A percentile compares a stretch with the other conserved stretches of the same genome.
phyloP scores from a whole-genome alignment of 92 coral and sea anemone species.

The Palythoa heliodiscus region DNA sequence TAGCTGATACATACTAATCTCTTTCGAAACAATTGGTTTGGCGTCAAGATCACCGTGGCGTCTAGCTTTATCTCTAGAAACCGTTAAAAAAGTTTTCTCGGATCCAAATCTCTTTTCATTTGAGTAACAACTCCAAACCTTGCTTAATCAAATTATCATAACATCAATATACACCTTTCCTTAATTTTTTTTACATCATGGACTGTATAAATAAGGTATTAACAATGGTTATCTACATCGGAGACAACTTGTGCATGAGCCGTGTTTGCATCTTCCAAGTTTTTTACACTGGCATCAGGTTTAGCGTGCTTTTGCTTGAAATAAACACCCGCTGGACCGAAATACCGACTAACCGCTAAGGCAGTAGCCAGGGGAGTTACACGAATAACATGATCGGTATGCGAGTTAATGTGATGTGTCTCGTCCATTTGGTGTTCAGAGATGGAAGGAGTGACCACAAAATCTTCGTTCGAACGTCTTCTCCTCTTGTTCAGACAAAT shows the following conservation, averaged over 20 bases:
- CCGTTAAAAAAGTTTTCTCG: too few species aligned
- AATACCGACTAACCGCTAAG: conserved; percentile 12
- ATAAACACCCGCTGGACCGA: conserved; percentile 29
- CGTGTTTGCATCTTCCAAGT: background rate
- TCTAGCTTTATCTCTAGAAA: too few species aligned
- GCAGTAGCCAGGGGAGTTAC: conserved; percentile 33
- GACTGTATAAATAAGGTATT: background rate
- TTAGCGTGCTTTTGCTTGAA: conserved; percentile 10
- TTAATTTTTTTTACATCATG: background rate
- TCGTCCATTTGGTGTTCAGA: conserved; percentile 13
- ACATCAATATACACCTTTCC: too few species aligned
- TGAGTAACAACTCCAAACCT: too few species aligned
- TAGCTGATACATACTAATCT: too few species aligned
- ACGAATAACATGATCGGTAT: conserved; percentile 16
- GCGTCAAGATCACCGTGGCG: too few species aligned
- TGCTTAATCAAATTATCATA: too few species aligned
- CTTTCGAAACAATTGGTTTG: too few species aligned
- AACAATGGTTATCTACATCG: background rate
- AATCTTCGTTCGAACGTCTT: conserved; percentile 12
- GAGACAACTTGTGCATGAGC: background rate
- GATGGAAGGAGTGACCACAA: background rate
- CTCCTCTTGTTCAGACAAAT: conserved; percentile 30
- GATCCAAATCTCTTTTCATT: too few species aligned
- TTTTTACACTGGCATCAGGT: background rate
- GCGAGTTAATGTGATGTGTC: conserved; percentile 9